A percentile compares a stretch with the other conserved stretches of the same genome.
Evolutionary conservation across 2,797 vertebrate species (phyloP).

Genomic region (Sebastes steindachneri): DNA sequence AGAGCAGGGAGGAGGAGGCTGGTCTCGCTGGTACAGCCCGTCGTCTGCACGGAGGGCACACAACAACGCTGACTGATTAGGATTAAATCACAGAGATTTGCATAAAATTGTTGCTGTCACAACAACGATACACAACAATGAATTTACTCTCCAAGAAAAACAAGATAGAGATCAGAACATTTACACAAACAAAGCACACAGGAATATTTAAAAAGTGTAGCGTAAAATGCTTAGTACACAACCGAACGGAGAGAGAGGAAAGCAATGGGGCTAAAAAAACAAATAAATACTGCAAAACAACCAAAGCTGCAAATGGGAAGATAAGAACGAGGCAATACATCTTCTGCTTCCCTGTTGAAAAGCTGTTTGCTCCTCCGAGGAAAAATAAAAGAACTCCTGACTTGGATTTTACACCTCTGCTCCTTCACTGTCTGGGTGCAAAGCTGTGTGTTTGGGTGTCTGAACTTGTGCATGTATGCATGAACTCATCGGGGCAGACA

Average conservation of each 20-base stretch:
- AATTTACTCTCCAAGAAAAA: constrained; percentile 1
- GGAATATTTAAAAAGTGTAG: background rate
- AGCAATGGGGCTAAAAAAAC: background rate
- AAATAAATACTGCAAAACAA: constrained; percentile 27
- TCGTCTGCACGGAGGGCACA: constrained; percentile 64
- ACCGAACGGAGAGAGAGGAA: background rate
- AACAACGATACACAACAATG: background rate
- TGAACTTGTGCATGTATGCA: constrained; percentile 51
- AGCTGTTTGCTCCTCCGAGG: constrained; percentile 21
- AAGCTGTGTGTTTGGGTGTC: constrained; percentile 18
- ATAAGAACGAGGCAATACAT: constrained; percentile 28
- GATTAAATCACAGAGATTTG: background rate
- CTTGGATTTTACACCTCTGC: constrained; percentile 47
- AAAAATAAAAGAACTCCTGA: constrained; percentile 47
- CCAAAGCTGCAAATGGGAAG: constrained; percentile 35
- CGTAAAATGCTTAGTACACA: background rate
- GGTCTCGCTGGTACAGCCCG: constrained; percentile 63
- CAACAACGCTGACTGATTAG: background rate
- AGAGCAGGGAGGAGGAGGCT: constrained; percentile 40
- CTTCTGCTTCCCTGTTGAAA: constrained; percentile 23
- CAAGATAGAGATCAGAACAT: background rate
- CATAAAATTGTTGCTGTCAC: background rate
- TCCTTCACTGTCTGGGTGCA: constrained; percentile 24
- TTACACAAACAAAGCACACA: background rate
- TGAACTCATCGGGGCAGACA: constrained; percentile 32